Percentiles rank a stretch among this genome's conserved stretches.
phyloP scores from a whole-genome alignment of 2,888 invertebrate species.

The Tetanocera ferruginea region DNA sequence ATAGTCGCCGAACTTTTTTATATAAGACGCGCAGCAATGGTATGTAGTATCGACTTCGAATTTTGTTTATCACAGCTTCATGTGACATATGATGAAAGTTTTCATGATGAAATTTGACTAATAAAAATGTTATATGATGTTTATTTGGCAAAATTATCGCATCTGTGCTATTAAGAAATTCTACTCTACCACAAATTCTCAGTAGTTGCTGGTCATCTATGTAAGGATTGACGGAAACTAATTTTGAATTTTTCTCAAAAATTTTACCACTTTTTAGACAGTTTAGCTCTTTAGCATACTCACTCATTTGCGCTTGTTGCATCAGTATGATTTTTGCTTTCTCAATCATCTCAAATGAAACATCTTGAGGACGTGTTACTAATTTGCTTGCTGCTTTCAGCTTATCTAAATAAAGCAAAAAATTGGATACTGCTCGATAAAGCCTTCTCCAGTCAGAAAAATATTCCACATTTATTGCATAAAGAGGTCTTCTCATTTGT shows the following conservation, averaged over 20 bases:
- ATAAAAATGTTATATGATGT: no score
- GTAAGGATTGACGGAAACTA: constrained; percentile 38
- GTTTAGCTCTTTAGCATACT: constrained; percentile 38
- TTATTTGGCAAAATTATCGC: constrained; percentile 29
- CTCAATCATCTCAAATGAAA: constrained; percentile 31
- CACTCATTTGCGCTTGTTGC: constrained; percentile 30
- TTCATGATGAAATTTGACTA: no score
- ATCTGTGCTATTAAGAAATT: constrained; percentile 41
- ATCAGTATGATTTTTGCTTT: constrained; percentile 20
- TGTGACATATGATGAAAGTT: no score
- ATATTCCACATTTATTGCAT: constrained; percentile 36
- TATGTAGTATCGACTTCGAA: no score
- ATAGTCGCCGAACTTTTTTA: no score
- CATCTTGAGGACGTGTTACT: no score
- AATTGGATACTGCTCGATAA: constrained; percentile 40
- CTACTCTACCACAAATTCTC: constrained; percentile 32
- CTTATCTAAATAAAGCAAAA: constrained; percentile 30
- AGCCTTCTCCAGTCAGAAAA: constrained; percentile 42
- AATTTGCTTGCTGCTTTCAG: constrained; percentile 6
- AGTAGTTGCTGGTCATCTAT: constrained; percentile 39
- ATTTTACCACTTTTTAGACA: constrained; percentile 33
- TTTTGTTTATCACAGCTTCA: no score
- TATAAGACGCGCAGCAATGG: no score
- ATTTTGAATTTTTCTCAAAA: constrained; percentile 36
- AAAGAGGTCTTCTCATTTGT: background rate